Base-by-base conservation (phyloP, 2,113 vertebrate genomes). In the Numenius arquata region DNA sequence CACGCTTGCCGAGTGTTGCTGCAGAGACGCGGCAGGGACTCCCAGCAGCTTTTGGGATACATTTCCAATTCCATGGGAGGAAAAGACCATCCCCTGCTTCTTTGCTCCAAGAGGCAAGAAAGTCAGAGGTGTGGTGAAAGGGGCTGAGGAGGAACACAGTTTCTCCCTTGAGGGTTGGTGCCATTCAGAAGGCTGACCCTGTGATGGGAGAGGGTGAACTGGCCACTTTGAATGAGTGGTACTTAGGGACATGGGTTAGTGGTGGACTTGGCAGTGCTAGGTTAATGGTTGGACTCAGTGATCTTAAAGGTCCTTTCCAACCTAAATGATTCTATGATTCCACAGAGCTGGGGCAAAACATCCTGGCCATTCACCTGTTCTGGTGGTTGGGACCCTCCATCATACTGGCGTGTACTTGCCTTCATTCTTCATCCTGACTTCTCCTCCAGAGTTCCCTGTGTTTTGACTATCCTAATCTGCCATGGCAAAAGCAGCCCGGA, bases 1-100 rank as follows among this genome's bases (percentile, higher is more conserved):
- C 32, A 11, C 1, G 3, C 41, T 89, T 25, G 53, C 11, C 0
- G 0, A 47, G 13, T 14, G 45, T 43, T 88, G 11, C 6, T 3
- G 55, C 0, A 0, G 56, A 59, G 22, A 23, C 10, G n/a, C 13
- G 25, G 32, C 0, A 2, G 67, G 43, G 34, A 40, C 14, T 76
- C 70, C 22, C 76, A 41, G 52, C 21, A 53, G 38, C 15, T 38
- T 63, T 55, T 48, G 62, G 55, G 34, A 32, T 72, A 29, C 4
- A 2, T 48, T n/a, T n/a, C 34, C 27, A 52, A 1, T 83, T 83
- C 50, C 1, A 0, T 15, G 8, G n/a, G 26, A 86, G 34, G 38
- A 74, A 63, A 70, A 67, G 14, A 45, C 38, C 34, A 52, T 48
- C 11, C 32, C 15, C 29, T 71, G 26, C 43, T 75, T 27, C 63